phyloP scores from a whole-genome alignment of 2,113 vertebrate genomes.

The Ageneiosus marmoratus region DNA sequence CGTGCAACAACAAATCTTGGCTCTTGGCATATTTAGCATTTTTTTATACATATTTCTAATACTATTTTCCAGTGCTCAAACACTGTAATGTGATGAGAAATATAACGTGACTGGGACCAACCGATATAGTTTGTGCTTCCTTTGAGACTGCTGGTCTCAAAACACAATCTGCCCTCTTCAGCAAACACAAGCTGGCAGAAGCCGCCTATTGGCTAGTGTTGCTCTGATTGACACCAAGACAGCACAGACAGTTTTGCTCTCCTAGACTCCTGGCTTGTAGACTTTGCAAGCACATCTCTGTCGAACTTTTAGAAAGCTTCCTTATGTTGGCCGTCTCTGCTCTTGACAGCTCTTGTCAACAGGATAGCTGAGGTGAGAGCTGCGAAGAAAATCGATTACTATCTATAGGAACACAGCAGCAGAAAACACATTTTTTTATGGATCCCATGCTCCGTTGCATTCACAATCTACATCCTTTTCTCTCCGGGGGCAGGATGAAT shows the following conservation, averaged over 20 bases:
- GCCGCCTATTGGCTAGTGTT: not conserved
- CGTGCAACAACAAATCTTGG: no score
- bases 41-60: not conserved
- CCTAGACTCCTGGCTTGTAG: not conserved
- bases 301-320: not conserved
- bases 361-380: constrained; percentile 10
- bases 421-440: not conserved
- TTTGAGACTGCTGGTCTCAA: not conserved
- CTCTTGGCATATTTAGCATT: not conserved
- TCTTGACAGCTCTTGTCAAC: not conserved
- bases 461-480: constrained; percentile 50
- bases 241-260: not conserved
- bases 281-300: no score
- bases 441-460: not conserved
- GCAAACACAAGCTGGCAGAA: not conserved
- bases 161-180: not conserved
- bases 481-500: constrained; percentile 37
- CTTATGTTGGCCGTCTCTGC: not conserved
- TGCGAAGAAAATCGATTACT: constrained; percentile 23
- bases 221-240: not conserved
- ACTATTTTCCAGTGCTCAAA: not conserved
- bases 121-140: not conserved
- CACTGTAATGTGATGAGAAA: not conserved
- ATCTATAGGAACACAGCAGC: constrained; percentile 18
- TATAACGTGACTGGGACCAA: not conserved